Evolutionary conservation across 2,888 invertebrate species (phyloP).

Genomic region (Lumbricus terrestris): DNA sequence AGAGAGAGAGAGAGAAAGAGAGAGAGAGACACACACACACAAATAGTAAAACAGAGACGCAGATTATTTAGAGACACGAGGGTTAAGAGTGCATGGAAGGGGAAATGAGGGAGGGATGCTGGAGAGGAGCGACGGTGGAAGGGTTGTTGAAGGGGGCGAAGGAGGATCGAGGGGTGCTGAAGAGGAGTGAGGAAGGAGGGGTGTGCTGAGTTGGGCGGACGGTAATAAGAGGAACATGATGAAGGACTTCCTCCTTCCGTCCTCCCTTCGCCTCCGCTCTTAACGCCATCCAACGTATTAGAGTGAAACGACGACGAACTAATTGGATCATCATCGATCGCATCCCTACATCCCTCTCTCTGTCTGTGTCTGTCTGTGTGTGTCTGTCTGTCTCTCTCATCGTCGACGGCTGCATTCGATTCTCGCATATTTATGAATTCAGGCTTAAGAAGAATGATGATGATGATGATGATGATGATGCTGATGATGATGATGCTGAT

Average conservation of each 20-base stretch:
- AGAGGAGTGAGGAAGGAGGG: too few species aligned
- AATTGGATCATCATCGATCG: constrained; percentile 3
- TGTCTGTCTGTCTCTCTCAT: background rate
- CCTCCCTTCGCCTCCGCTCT: background rate
- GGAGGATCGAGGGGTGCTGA: too few species aligned
- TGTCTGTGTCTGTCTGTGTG: background rate
- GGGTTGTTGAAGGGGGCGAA: too few species aligned
- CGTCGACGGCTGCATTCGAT: too few species aligned
- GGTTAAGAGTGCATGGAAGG: too few species aligned
- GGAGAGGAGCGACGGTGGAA: too few species aligned
- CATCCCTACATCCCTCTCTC: background rate
- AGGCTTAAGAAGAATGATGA: background rate
- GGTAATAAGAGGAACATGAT: background rate
- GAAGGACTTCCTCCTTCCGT: background rate
- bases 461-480: constrained; percentile 5
- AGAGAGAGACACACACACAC: too few species aligned
- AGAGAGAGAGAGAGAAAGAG: background rate
- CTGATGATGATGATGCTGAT: background rate
- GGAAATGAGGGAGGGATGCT: too few species aligned
- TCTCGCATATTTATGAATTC: background rate
- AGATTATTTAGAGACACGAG: too few species aligned
- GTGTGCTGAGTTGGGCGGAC: background rate
- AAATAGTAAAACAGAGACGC: too few species aligned
- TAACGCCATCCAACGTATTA: background rate
- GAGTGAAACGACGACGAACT: background rate